phyloP scores from a whole-genome alignment of 2,113 vertebrate species.

The Entelurus aequoreus region DNA sequence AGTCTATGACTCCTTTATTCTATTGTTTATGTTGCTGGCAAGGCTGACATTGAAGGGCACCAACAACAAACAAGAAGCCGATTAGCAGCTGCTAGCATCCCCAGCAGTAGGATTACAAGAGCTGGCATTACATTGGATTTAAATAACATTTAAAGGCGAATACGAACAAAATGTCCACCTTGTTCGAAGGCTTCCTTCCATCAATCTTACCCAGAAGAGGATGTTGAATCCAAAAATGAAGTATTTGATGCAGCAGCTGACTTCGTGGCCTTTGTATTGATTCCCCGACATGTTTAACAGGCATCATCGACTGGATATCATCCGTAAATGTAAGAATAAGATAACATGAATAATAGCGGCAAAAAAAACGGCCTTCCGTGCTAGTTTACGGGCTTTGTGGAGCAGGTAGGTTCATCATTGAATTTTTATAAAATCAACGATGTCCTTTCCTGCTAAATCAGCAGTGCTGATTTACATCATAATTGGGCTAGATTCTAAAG shows the following conservation, averaged over 20 bases:
- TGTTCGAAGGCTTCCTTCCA: too few species aligned
- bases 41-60: not conserved
- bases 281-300: constrained; percentile 86
- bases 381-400: constrained; percentile 51
- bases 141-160: too few species aligned
- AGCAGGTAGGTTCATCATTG: constrained; percentile 34
- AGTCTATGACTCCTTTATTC: too few species aligned
- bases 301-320: constrained; percentile 31
- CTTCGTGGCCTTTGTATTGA: constrained; percentile 92
- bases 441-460: not conserved
- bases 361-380: constrained; percentile 31
- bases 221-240: constrained; percentile 98
- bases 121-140: too few species aligned
- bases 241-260: constrained; percentile 99
- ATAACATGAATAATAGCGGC: not conserved
- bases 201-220: constrained; percentile 61
- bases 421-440: not conserved
- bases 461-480: not conserved
- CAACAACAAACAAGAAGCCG: constrained; percentile 40
- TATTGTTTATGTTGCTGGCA: too few species aligned
- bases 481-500: not conserved
- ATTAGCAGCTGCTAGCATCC: constrained; percentile 34
- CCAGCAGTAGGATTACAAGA: too few species aligned
- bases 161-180: too few species aligned
- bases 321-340: not conserved